These are phyloP conservation scores for Tinea trinotella DNA, from an alignment of 2,888 invertebrate species.

Conservation along the genomic window DNA sequence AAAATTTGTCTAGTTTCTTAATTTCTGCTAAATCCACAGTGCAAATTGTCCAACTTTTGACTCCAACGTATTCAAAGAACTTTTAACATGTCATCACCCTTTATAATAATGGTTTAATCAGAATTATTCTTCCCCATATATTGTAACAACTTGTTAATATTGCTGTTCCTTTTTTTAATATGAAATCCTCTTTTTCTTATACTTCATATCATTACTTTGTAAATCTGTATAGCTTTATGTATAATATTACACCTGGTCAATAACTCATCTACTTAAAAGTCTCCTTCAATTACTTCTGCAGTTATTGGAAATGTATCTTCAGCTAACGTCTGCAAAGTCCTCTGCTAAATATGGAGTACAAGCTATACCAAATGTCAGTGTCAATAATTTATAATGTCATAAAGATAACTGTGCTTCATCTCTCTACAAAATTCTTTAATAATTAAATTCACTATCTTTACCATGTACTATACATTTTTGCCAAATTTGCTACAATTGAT, in stretches of 20 bases:
- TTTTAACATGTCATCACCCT: conserved; percentile 24
- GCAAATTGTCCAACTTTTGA: conserved; percentile 24
- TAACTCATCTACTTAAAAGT: conserved; percentile 16
- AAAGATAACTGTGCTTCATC: conserved; percentile 17
- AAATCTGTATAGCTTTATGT: neutral
- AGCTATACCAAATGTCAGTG: conserved; percentile 25
- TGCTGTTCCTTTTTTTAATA: conserved; percentile 18
- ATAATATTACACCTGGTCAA: conserved; percentile 8
- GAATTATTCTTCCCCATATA: neutral
- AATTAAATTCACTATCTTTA: conserved; percentile 22
- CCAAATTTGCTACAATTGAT: conserved; percentile 26
- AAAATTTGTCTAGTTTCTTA: conserved; percentile 22
- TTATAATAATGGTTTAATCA: conserved; percentile 20
- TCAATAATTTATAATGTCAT: conserved; percentile 22
- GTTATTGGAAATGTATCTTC: conserved; percentile 22
- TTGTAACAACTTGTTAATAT: neutral
- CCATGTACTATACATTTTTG: conserved; percentile 27
- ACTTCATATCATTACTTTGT: neutral
- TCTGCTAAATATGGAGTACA: conserved; percentile 26
- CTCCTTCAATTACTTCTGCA: conserved; percentile 16
- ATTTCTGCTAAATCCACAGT: conserved; percentile 21
- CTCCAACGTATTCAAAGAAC: conserved; percentile 29
- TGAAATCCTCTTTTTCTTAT: conserved; percentile 15
- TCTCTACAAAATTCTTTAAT: conserved; percentile 26
- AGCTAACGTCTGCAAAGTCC: conserved; percentile 22